These are phyloP conservation scores for Hyalella azteca DNA, from an alignment of 2,888 invertebrate species.

Conservation along the genomic window DNA sequence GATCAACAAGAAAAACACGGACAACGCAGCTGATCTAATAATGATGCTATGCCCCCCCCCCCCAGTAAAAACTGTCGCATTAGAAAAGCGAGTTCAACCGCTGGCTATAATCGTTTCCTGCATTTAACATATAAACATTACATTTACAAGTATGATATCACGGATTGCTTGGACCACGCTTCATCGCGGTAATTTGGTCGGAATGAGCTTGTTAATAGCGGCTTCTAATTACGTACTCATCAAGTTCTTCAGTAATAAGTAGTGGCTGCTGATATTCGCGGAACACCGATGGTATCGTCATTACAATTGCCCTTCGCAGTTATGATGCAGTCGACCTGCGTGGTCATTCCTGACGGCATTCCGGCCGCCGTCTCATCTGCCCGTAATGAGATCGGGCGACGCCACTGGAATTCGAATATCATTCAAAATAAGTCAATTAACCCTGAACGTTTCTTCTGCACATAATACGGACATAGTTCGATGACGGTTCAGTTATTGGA, in stretches of 20 bases:
- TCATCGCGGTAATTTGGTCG: neutral
- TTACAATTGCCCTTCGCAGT: neutral
- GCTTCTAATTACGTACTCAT: slow-evolving; percentile 21
- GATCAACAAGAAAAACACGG: no score
- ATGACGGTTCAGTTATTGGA: no score
- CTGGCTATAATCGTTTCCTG: no score
- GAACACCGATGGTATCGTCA: neutral
- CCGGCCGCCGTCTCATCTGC: neutral
- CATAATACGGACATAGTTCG: neutral
- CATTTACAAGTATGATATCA: no score
- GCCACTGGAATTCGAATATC: slow-evolving; percentile 2
- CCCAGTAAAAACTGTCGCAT: no score
- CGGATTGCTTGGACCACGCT: neutral
- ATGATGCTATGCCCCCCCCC: no score
- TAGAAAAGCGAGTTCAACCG: no score
- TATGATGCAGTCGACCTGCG: neutral
- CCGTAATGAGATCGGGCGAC: slow-evolving; percentile 9
- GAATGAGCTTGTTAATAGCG: neutral
- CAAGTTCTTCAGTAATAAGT: slow-evolving; percentile 16
- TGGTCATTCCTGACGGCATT: neutral
- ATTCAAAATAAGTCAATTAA: no score
- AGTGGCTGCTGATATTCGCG: slow-evolving; percentile 5
- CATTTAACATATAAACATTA: no score
- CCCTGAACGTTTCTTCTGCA: neutral
- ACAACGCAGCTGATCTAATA: no score